Evolutionary conservation across 2,888 invertebrate species (phyloP).

Genomic region (Drosophila differens): DNA sequence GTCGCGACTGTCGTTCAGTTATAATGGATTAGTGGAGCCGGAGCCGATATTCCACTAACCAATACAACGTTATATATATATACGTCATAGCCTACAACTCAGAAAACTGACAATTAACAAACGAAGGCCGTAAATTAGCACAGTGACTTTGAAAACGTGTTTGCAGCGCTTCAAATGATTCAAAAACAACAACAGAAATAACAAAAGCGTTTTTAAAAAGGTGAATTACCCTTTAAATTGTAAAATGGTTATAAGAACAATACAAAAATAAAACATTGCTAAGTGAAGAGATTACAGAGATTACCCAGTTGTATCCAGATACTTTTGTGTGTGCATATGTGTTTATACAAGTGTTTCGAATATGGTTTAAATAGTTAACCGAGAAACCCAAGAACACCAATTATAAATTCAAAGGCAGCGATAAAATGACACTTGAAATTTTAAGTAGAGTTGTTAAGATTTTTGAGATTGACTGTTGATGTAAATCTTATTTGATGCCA

Average conservation of each 20-base stretch:
- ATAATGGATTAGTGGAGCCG: slow-evolving; percentile 43
- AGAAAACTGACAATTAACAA: slow-evolving; percentile 3
- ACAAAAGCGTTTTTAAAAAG: slow-evolving; percentile 25
- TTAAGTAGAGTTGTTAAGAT: background rate
- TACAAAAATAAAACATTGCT: background rate
- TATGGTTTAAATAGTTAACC: background rate
- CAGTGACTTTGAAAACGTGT: slow-evolving; percentile 43
- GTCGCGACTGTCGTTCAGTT: slow-evolving; percentile 48
- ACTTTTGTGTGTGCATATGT: background rate
- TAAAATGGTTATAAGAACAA: background rate
- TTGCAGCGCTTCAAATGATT: slow-evolving; percentile 21
- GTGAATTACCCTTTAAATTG: slow-evolving; percentile 48
- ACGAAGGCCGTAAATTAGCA: slow-evolving; percentile 21
- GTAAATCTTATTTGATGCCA: background rate
- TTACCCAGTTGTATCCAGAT: background rate
- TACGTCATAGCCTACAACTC: slow-evolving; percentile 1
- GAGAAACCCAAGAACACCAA: too few species aligned
- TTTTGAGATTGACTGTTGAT: background rate
- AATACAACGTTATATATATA: background rate
- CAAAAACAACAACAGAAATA: slow-evolving; percentile 1
- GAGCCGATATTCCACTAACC: slow-evolving; percentile 14
- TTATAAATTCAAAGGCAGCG: background rate
- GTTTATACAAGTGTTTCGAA: slow-evolving; percentile 15
- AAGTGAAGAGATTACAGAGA: background rate
- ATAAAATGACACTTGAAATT: background rate